A percentile compares a stretch with the other conserved stretches of the same genome.
These are phyloP conservation scores for Drosophila barbarae DNA, from an alignment of 2,888 invertebrate genomes.

Conservation along the genomic window DNA sequence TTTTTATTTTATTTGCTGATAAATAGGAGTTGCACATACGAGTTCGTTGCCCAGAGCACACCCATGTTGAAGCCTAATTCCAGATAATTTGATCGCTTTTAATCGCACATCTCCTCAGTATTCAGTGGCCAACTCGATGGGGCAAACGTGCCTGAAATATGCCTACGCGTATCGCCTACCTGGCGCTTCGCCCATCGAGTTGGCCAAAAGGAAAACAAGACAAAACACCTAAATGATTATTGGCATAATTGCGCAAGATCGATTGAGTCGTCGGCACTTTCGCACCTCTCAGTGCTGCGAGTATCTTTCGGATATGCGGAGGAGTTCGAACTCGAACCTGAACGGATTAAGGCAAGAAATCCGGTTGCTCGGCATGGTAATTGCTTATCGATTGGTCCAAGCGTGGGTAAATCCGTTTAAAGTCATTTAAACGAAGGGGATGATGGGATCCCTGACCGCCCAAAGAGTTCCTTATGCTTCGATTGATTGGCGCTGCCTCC, in stretches of 20 bases:
- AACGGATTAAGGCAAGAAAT: conserved; percentile 13
- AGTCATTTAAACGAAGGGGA: conserved; percentile 1
- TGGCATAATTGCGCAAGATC: conserved; percentile 60
- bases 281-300: conserved; percentile 34
- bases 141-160: conserved; percentile 56
- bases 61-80: conserved; percentile 12
- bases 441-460: conserved; percentile 2
- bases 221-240: conserved; percentile 40
- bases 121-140: conserved; percentile 47
- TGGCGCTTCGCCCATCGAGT: conserved; percentile 27
- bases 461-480: conserved; percentile 7
- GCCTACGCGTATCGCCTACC: conserved; percentile 50
- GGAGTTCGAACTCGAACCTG: conserved; percentile 6
- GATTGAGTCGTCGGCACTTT: conserved; percentile 41
- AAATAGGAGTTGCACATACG: not conserved
- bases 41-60: conserved; percentile 16
- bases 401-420: conserved; percentile 14
- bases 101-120: conserved; percentile 49
- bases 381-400: conserved; percentile 26
- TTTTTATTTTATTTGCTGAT: not conserved
- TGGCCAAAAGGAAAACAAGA: conserved; percentile 1
- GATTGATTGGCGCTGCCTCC: conserved; percentile 5
- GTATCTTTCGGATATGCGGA: conserved; percentile 16
- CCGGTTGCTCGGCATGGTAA: conserved; percentile 39
- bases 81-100: conserved; percentile 31